Conservation (phyloP, 2,888 invertebrate genomes). For the Orgyia antiqua region DNA sequence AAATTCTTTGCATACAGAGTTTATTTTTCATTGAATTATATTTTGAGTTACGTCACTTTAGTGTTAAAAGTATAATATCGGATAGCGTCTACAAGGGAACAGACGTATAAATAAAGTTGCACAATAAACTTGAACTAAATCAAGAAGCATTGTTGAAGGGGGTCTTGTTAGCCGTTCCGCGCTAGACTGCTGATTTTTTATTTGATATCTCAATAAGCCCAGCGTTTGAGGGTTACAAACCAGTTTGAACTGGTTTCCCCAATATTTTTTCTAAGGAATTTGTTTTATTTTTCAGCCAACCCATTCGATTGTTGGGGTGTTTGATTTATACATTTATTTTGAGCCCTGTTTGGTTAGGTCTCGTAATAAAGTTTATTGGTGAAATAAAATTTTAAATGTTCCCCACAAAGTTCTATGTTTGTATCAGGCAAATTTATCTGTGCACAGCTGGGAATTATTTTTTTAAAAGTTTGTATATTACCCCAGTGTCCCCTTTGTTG, state of each 20-base stretch:
- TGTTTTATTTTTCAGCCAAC: conserved; percentile 29
- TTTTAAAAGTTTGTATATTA: conserved; percentile 15
- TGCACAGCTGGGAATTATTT: conserved; percentile 19
- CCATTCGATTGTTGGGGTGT: conserved; percentile 38
- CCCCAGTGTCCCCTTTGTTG: conserved; percentile 13
- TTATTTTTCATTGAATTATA: conserved; percentile 5
- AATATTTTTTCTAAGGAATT: conserved; percentile 43
- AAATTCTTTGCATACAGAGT: neutral
- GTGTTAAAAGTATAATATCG: conserved; percentile 36
- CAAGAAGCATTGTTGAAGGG: conserved; percentile 71
- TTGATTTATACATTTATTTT: conserved; percentile 71
- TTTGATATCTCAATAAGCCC: conserved; percentile 76
- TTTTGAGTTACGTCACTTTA: conserved; percentile 15
- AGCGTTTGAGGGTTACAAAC: conserved; percentile 56
- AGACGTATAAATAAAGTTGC: conserved; percentile 71
- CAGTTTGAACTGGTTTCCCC: conserved; percentile 35
- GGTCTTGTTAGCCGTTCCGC: conserved; percentile 61
- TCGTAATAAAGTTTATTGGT: conserved; percentile 51
- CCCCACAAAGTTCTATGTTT: conserved; percentile 26
- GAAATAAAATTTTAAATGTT: conserved; percentile 32
- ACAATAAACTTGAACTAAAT: conserved; percentile 73
- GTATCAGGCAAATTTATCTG: conserved; percentile 27
- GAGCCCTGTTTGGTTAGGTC: conserved; percentile 50
- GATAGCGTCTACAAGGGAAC: conserved; percentile 52
- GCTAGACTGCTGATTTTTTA: conserved; percentile 74